Base-by-base conservation (phyloP, 2,888 invertebrate species). In the Reticulitermes lucifugus region DNA sequence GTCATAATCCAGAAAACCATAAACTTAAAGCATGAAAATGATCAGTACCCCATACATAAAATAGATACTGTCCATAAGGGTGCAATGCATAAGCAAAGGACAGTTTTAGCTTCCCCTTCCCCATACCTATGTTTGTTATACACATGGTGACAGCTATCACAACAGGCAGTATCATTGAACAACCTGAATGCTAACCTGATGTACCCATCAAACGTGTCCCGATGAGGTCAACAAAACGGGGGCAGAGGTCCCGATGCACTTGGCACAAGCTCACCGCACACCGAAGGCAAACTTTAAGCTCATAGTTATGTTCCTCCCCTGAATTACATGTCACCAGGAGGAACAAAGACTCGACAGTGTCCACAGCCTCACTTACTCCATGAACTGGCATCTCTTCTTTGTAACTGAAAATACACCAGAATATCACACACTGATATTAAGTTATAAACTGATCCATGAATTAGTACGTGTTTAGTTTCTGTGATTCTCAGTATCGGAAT, bases 241-340 rank as follows among this genome's bases (percentile, higher is more conserved):
- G 91, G 84, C 95, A 94, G 88, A 95, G 93, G 85, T 92, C 93
- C 0, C 92, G 91, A 88, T 94, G 93, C 0, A 94, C 94, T 88
- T 94, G 93, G 43, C 95, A 95, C 5, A 96, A 90, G 81, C 92
- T 93, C 25, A 97, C 96, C 84, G 96, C 94, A 89, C 96, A 96
- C 59, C 94, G 93, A 46, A 96, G 90, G 5, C 94, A 95, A 3
- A 94, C 92, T 89, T 94, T 93, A 77, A 96, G 89, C 46, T 95
- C 94, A 86, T 91, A 91, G 1, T 93, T 90, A 87, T 93, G 92
- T 85, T 91, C 91, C 41, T 85, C 84, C 71, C 85, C 86, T 65
- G 87, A 90, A 89, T 88, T 90, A 89, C 91, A 90, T 79, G 92
- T 91, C 80, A 92, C 90, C n/a, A 93, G 88, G 46, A 95, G 92